Evolutionary conservation across 2,888 invertebrate genomes (phyloP), one percentile per base, ranked within the genome.

Genomic region (Tipula helvola): DNA sequence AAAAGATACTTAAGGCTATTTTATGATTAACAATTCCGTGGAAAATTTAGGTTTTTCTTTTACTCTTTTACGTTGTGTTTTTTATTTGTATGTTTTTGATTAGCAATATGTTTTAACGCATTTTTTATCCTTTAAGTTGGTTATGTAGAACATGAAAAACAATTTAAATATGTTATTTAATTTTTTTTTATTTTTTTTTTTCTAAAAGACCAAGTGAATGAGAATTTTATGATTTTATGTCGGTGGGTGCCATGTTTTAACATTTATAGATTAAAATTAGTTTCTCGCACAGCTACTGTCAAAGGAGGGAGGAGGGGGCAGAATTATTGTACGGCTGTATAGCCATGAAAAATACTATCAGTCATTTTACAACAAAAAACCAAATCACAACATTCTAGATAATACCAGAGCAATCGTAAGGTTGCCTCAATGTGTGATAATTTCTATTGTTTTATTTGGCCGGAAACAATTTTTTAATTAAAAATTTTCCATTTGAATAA

Each of bases 11-110:
- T 71, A 71, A 18, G 71, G 71, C 71, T 71, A 71, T 71, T 71
- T 71, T 71, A 71, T 71, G 71, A 71, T 71, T 71, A 71, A 71
- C 71, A 71, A 71, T 71, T 71, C 71, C 71, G 71, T 71, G 71
- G 71, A 71, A 71, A 71, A 28, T 71, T 71, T 71, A 28, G 10
- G 71, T 71, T 71, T 71, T 71, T 71, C 8, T 71, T 18, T 71
- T 71, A 71, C 71, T 71, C 71, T 71, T 71, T 71, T 71, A 71
- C 71, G 28, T 71, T 28, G 71, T 71, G 71, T 12, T 71, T 71
- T 71, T 71, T 28, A 71, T 71, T 71, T 52, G 28, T 28, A 71
- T 71, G 71, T 71, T 71, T 71, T 71, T 71, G 71, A 71, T 71
- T 71, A 71, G 71, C 71, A 71, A 71, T 71, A 71, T 71, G 71